Percentiles rank a stretch among this genome's conserved stretches.
These are phyloP conservation scores for Columba guinea DNA, from an alignment of 2,797 vertebrate genomes.

Conservation along the genomic window DNA sequence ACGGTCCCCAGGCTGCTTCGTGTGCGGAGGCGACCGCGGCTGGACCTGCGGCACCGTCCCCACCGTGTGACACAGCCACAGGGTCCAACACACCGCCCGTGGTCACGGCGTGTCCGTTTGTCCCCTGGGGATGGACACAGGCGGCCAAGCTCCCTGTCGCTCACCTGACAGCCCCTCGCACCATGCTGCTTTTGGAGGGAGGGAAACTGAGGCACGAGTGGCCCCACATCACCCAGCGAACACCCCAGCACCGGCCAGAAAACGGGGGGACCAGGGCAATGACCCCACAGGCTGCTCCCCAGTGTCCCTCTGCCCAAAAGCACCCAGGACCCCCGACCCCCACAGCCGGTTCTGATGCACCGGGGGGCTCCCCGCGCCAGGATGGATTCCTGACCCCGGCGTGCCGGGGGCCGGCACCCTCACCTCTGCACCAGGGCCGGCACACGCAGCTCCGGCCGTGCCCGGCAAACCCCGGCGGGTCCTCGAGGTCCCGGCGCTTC, in stretches of 20 bases:
- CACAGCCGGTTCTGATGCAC: too few relatives aligned
- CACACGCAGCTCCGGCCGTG: background rate
- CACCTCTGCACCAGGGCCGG: accelerated
- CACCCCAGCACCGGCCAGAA: background rate
- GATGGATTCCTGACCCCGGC: too few relatives aligned
- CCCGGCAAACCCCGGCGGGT: background rate
- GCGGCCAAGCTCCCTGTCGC: background rate
- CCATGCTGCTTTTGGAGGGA: background rate
- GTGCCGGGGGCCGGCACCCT: background rate
- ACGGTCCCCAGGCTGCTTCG: background rate
- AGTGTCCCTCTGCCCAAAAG: background rate
- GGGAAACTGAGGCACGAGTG: background rate
- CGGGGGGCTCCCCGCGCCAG: background rate
- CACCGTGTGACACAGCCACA: accelerated
- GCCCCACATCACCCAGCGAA: background rate
- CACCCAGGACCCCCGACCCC: background rate
- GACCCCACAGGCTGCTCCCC: background rate
- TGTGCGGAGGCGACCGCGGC: background rate
- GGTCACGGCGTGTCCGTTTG: background rate
- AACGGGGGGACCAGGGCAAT: accelerated
- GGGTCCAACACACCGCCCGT: background rate
- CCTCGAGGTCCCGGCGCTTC: background rate
- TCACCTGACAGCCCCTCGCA: too few relatives aligned
- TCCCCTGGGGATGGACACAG: background rate
- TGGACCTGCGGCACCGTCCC: background rate